Evolutionary conservation across 2,113 vertebrate genomes (phyloP), one percentile per base, ranked within the genome.

Genomic region (Pelobates fuscus): DNA sequence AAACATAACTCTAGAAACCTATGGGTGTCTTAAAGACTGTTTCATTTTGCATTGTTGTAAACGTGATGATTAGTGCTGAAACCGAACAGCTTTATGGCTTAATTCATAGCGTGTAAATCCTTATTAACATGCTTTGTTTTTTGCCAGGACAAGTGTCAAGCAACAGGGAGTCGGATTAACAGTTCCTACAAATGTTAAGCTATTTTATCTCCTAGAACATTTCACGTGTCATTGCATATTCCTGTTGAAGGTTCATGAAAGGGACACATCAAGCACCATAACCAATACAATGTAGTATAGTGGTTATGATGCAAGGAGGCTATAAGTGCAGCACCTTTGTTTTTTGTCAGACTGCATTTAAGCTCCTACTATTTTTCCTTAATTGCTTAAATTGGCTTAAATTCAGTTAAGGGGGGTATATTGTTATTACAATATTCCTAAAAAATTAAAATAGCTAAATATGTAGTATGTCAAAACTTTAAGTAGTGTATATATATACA

Each of bases 121-220:
- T 71, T 37, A 59, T 71, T 71, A 49, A 17, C n/a, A 29, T 30
- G 17, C 57, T 71, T 62, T 30, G 69, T 52, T 71, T 21, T 62
- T 25, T 21, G 58, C 69, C 58, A 49, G 58, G 24, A 23, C 54
- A 59, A 58, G 30, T 70, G 67, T 44, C 55, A 43, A 14, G 15
- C 57, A 62, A 32, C 41, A 29, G 43, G 58, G 57, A 62, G 41
- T 2, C 8, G 49, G 58, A 71, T 71, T 62, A 71, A 27, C 69
- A 71, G 58, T 71, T 71, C 57, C 41, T 71, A 11, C 26, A 71
- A 49, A 62, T 12, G 58, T 17, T 62, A 71, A 62, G 41, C 25
- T 62, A 61, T 30, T 61, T 52, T 52, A 62, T 62, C 41, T 71
- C 37, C 43, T 49, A 12, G 41, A 61, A 23, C 24, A 49, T 27